These are phyloP conservation scores for Penaeus vannamei DNA, from an alignment of 1,140 invertebrate species.

Conservation along the genomic window DNA sequence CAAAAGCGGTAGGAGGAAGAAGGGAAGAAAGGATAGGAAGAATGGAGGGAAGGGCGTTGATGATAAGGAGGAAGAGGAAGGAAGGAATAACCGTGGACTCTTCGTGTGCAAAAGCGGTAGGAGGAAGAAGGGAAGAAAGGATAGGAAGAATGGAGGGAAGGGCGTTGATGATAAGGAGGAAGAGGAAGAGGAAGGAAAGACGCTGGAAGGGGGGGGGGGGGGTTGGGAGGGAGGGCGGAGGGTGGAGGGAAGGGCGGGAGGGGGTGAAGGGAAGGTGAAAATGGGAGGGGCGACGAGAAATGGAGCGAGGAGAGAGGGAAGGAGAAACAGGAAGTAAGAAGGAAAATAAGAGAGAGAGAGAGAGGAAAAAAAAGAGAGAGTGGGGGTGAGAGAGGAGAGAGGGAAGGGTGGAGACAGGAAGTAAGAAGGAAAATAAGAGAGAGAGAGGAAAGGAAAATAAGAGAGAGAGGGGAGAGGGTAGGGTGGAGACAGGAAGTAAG, in stretches of 20 bases:
- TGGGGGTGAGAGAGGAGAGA: slow-evolving; percentile 26
- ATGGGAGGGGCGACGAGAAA: slow-evolving; percentile 5
- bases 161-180: not conserved
- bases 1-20: too few relatives aligned
- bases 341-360: not conserved
- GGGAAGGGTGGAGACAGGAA: not conserved
- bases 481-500: not conserved
- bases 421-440: not conserved
- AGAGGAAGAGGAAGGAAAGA: slow-evolving; percentile 4
- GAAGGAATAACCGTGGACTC: not conserved
- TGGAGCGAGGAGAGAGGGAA: not conserved
- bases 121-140: too few relatives aligned
- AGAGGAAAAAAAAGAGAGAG: slow-evolving; percentile 21
- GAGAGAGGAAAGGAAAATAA: not conserved
- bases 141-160: not conserved
- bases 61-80: too few relatives aligned
- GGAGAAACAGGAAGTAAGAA: not conserved
- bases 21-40: too few relatives aligned
- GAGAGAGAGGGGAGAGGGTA: not conserved
- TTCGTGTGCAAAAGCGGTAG: too few relatives aligned
- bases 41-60: too few relatives aligned
- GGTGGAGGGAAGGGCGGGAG: not conserved
- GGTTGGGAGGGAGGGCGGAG: not conserved
- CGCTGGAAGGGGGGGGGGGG: not conserved
- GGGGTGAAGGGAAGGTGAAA: not conserved